Evolutionary conservation across 2,888 invertebrate genomes (phyloP), one percentile per base, ranked within the genome.

Genomic region (Halictus ligatus): DNA sequence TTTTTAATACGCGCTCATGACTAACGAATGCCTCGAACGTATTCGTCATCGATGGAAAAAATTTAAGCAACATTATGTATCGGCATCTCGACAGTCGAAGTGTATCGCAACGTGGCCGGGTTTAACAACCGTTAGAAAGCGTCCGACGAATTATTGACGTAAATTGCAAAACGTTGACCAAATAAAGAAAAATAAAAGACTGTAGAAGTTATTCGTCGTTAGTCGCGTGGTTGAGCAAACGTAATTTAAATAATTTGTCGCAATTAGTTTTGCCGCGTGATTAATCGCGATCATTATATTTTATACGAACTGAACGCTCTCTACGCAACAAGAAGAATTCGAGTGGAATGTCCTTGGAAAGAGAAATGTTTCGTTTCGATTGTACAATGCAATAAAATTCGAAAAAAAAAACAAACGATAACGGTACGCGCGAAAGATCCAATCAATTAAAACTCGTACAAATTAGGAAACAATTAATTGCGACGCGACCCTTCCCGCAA

Each of bases 381-480:
- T 40, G 18, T n/a, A 40, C 64, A 64, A 29, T 64, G 64, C 29
- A 18, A 8, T 29, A 0, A 15, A 29, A 64, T 29, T 15, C 64
- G 18, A 64, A 3, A 29, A 13, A 15, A 64, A 1, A 13, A 7
- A 13, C 7, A 2, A n/a, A n/a, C n/a, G n/a, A n/a, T n/a, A n/a
- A n/a, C n/a, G 35, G 0, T n/a, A 6, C 6, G 48, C 13, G 21
- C 21, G 43, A 72, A 5, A 29, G 21, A 25, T 35, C 21, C 21
- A 54, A 74, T 35, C 12, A 35, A 74, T 46, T 43, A 46, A 72
- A 48, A 72, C n/a, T 15, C 15, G 15, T 40, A 25, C 3, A 46
- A 72, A 78, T 72, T 58, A 46, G 29, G 18, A 25, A n/a, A 48
- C 43, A 48, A 67, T 71, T 48, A 54, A 46, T 78, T 21, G 18